These are phyloP conservation scores for Autographa gamma DNA, from an alignment of 2,888 invertebrate species.

Conservation along the genomic window DNA sequence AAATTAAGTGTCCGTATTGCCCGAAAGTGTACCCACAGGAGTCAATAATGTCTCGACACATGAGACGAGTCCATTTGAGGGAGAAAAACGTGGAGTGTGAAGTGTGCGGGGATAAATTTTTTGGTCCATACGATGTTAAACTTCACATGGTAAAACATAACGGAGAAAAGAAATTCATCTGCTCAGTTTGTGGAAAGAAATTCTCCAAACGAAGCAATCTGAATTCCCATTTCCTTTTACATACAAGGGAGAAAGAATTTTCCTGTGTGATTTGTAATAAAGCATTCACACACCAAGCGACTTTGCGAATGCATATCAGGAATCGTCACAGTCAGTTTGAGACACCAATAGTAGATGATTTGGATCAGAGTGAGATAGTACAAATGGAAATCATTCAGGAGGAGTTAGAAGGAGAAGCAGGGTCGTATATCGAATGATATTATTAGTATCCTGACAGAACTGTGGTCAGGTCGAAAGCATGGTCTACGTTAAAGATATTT, in stretches of 20 bases:
- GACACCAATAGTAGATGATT: conserved; percentile 55
- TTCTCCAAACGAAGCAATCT: conserved; percentile 90
- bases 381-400: conserved; percentile 75
- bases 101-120: conserved; percentile 83
- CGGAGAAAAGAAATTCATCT: conserved; percentile 88
- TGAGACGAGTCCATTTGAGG: conserved; percentile 88
- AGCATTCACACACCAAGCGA: conserved; percentile 83
- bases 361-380: conserved; percentile 68
- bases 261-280: conserved; percentile 87
- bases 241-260: conserved; percentile 86
- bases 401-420: conserved; percentile 67
- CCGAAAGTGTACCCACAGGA: conserved; percentile 85
- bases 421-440: conserved; percentile 56
- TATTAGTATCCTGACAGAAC: conserved; percentile 23
- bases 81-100: conserved; percentile 85
- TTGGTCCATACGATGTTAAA: conserved; percentile 82
- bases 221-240: conserved; percentile 89
- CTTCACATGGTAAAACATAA: conserved; percentile 88
- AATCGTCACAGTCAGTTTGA: conserved; percentile 68
- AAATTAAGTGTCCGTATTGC: conserved; percentile 84
- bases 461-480: neutral
- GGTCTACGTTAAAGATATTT: too few species aligned
- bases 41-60: conserved; percentile 89
- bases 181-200: conserved; percentile 89
- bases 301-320: conserved; percentile 74